Evolutionary conservation across 1,140 invertebrate species (phyloP).

Genomic region (Melanaphis sacchari): DNA sequence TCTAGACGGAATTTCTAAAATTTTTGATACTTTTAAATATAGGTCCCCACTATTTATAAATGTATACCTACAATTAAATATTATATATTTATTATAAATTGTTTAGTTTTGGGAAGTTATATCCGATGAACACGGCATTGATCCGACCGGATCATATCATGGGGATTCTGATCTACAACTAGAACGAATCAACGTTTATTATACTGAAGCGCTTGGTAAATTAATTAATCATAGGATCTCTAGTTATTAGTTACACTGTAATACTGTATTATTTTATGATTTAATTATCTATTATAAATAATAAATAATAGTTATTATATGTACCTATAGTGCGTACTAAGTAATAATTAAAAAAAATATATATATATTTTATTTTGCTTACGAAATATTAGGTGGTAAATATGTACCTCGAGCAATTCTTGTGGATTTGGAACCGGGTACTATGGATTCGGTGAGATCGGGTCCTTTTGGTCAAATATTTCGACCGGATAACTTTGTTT

Average conservation of each 20-base stretch:
- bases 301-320: too few relatives aligned
- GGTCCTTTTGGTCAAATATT: slow-evolving; percentile 76
- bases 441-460: slow-evolving; percentile 77
- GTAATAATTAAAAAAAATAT: too few relatives aligned
- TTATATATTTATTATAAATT: background rate
- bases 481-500: slow-evolving; percentile 73
- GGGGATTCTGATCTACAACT: slow-evolving; percentile 71
- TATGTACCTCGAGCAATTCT: slow-evolving; percentile 68
- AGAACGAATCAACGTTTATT: slow-evolving; percentile 74
- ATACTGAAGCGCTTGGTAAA: slow-evolving; percentile 69
- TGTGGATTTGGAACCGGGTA: slow-evolving; percentile 82
- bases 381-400: slow-evolving; percentile 66
- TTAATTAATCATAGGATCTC: background rate
- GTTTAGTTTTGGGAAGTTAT: slow-evolving; percentile 64
- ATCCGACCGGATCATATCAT: slow-evolving; percentile 60
- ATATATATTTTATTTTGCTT: background rate
- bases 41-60: too few relatives aligned
- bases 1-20: too few relatives aligned
- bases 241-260: too few relatives aligned
- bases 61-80: too few relatives aligned
- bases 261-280: too few relatives aligned
- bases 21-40: too few relatives aligned
- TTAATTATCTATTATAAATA: too few relatives aligned
- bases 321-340: too few relatives aligned
- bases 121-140: slow-evolving; percentile 63